phyloP scores from a whole-genome alignment of 2,113 vertebrate species.

The Hippotragus niger region DNA sequence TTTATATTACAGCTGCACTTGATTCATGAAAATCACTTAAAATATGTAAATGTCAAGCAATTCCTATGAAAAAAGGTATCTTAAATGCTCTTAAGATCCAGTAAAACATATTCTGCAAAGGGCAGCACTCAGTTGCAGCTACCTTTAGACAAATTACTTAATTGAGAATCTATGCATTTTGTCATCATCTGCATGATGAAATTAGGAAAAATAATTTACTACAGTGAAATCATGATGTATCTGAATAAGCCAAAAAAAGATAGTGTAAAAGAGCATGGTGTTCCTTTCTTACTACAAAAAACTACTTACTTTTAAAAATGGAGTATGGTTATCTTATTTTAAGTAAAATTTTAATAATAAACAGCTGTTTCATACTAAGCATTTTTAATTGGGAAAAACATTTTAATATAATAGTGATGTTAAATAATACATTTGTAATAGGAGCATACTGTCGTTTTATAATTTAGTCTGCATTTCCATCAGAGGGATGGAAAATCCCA shows the following conservation, averaged over 20 bases:
- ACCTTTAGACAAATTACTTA: slow-evolving; percentile 62
- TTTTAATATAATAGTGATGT: neutral
- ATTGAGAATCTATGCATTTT: slow-evolving; percentile 44
- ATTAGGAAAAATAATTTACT: neutral
- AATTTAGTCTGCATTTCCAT: neutral
- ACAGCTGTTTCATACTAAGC: neutral
- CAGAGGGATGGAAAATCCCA: neutral
- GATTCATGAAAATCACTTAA: slow-evolving; percentile 79
- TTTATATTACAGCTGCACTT: slow-evolving; percentile 80
- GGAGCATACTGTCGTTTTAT: neutral
- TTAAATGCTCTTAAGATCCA: slow-evolving; percentile 75
- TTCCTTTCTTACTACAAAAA: neutral
- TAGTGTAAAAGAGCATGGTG: neutral
- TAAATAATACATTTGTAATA: neutral
- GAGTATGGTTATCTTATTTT: neutral
- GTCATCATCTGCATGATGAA: neutral
- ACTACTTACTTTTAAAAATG: neutral
- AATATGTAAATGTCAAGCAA: slow-evolving; percentile 81
- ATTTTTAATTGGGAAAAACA: slow-evolving; percentile 18
- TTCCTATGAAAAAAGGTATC: slow-evolving; percentile 78
- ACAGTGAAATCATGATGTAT: neutral
- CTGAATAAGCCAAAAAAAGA: neutral
- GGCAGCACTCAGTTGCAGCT: slow-evolving; percentile 37
- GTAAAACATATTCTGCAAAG: slow-evolving; percentile 70
- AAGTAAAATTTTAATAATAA: neutral